Conservation (phyloP, 2,113 vertebrate species). For the Cacatua alba region DNA sequence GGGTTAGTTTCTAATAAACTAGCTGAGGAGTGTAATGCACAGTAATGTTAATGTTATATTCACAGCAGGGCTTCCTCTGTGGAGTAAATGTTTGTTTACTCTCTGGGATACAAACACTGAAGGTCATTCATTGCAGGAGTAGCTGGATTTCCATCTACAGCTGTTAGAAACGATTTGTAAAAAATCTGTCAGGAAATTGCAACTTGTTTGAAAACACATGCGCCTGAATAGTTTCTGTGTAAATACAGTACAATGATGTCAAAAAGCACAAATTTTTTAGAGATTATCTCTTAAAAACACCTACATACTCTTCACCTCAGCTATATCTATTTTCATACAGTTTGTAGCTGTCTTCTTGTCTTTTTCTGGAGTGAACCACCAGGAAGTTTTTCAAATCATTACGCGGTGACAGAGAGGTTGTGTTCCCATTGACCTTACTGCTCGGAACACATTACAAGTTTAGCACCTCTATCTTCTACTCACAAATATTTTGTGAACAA, state of each 20-base stretch:
- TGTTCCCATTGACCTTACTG: neutral
- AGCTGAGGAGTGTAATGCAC: slow-evolving; percentile 27
- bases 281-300: slow-evolving; percentile 19
- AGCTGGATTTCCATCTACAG: slow-evolving; percentile 53
- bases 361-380: neutral
- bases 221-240: slow-evolving; percentile 49
- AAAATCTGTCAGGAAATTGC: slow-evolving; percentile 69
- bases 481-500: neutral
- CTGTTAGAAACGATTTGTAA: slow-evolving; percentile 61
- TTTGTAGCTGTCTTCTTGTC: neutral
- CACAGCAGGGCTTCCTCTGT: slow-evolving; percentile 43
- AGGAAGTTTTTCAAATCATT: neutral
- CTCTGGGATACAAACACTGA: slow-evolving; percentile 62
- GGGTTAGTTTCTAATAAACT: slow-evolving; percentile 65
- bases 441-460: neutral
- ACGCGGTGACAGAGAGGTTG: neutral
- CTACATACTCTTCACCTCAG: neutral
- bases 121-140: slow-evolving; percentile 65
- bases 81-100: slow-evolving; percentile 72
- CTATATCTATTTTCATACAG: neutral
- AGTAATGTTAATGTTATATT: slow-evolving; percentile 43
- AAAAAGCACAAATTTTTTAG: neutral
- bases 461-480: neutral
- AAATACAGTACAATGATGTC: slow-evolving; percentile 57
- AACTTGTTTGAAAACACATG: slow-evolving; percentile 70